These are phyloP conservation scores for Apis mellifera DNA, from an alignment of 1,140 invertebrate genomes.

Conservation along the genomic window Amel_HAv3.1 CM009941.2:15961001-15961500, in stretches of 20 bases:
- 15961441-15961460: conserved; percentile 34
- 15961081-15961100: conserved; percentile 39
- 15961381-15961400: conserved; percentile 2
- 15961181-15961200: conserved; percentile 50
- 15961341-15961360: not conserved
- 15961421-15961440: not conserved
- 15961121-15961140: not conserved
- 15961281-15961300: conserved; percentile 40
- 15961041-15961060: conserved; percentile 30
- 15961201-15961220: not conserved
- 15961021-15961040: conserved; percentile 16
- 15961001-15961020: conserved; percentile 26
- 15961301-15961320: conserved; percentile 29
- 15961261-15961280: conserved; percentile 60
- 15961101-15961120: conserved; percentile 32
- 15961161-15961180: conserved; percentile 45
- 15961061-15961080: conserved; percentile 58
- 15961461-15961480: not conserved
- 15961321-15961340: not conserved
- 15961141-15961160: not conserved
- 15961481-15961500: not conserved
- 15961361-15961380: not conserved
- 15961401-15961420: not conserved
- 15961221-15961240: conserved; percentile 34
- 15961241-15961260: conserved; percentile 53